Conservation (phyloP, 1,140 invertebrate species). For the Eumaeus atala region DNA sequence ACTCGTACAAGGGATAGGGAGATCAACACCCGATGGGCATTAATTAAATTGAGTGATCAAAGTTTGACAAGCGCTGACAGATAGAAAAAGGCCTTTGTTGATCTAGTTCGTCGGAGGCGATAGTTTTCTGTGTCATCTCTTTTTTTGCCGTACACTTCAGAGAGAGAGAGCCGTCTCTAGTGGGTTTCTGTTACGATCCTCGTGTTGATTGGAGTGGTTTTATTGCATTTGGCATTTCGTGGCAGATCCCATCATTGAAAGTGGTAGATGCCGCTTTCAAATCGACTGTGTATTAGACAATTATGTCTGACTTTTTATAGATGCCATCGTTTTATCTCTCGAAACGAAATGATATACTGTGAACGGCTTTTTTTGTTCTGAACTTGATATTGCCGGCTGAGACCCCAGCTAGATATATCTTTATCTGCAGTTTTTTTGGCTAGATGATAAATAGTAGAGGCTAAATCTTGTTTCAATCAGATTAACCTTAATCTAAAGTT, state of each 20-base stretch:
- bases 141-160: background rate
- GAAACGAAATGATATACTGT: no score
- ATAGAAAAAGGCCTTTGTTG: background rate
- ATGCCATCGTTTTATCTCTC: background rate
- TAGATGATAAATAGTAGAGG: no score
- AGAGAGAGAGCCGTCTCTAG: constrained; percentile 3
- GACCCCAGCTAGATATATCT: no score
- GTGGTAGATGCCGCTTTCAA: no score
- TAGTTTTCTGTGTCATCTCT: constrained; percentile 5
- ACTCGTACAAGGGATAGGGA: no score
- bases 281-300: background rate
- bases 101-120: background rate
- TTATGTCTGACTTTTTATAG: background rate
- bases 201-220: background rate
- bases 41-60: background rate
- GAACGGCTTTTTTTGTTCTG: no score
- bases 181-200: constrained; percentile 10
- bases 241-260: background rate
- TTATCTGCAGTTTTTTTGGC: no score
- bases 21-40: no score
- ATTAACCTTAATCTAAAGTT: no score
- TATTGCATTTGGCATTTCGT: constrained; percentile 1
- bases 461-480: no score
- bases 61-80: background rate
- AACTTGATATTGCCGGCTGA: no score